Evolutionary conservation across 2,113 vertebrate genomes (phyloP), one percentile per base, ranked within the genome.

Genomic region (Chloropsis cyanopogon): DNA sequence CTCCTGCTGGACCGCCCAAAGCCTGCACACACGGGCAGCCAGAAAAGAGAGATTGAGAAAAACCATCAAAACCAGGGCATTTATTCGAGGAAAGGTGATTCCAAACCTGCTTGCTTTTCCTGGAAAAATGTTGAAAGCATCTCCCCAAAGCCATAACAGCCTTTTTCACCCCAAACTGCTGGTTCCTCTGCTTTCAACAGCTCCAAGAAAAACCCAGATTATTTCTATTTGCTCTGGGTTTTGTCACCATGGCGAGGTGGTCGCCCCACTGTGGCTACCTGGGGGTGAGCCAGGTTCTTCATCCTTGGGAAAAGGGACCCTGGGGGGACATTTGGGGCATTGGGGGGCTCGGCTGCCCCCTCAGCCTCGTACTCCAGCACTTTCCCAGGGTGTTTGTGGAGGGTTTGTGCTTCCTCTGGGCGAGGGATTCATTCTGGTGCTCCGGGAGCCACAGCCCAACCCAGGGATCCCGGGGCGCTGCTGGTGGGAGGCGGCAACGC

Each of bases 191-290:
- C 57, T 41, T 69, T 15, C 22, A 13, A 5, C 18, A 4, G 19
- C 42, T 35, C 37, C 41, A 24, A 24, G 23, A 25, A 84, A 73
- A 20, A 2, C 14, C 4, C 42, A 13, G 5, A 25, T 42, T 19
- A 13, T 47, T 68, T n/a, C 6, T 50, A 37, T 37, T 81, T 35
- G 25, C 49, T 78, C 35, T 64, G 59, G 1, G 16, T 85, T 84
- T 78, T 82, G 57, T 57, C 41, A 10, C 24, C 0, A 0, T 21
- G 10, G 1, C 0, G 2, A 35, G 69, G 50, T 3, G 2, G 22
- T 22, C 10, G 5, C 20, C 17, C 10, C 4, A 1, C 8, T 1
- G 31, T 0, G 5, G 19, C 13, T 63, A 39, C 46, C 26, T 2
- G 8, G n/a, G 9, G 22, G 1, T 20, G 61, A 81, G 47, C 21